Evolutionary conservation across 1,140 invertebrate species (phyloP).

Genomic region (Temnothorax longispinosus): DNA sequence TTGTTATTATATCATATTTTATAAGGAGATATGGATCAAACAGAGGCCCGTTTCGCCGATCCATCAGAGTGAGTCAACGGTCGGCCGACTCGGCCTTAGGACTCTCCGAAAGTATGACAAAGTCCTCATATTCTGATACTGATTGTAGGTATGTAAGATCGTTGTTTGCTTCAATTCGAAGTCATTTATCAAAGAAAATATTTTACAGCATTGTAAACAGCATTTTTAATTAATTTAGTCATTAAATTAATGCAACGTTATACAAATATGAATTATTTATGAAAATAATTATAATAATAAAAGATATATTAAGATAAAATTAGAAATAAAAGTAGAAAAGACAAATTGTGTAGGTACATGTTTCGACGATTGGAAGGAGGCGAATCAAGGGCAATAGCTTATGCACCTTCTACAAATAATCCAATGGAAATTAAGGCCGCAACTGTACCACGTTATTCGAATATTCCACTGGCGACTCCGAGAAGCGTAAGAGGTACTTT

Average conservation of each 20-base stretch:
- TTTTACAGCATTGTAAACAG: neutral
- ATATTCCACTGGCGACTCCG: conserved; percentile 69
- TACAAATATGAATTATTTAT: neutral
- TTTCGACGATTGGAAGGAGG: conserved; percentile 66
- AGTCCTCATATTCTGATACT: conserved; percentile 87
- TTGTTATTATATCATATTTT: conserved; percentile 34
- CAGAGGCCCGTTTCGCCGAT: conserved; percentile 86
- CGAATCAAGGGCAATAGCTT: conserved; percentile 48
- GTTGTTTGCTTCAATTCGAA: neutral
- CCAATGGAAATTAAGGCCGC: conserved; percentile 70
- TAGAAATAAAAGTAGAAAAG: neutral
- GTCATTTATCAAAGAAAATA: neutral
- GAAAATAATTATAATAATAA: neutral
- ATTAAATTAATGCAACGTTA: neutral
- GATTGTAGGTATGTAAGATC: conserved; percentile 85
- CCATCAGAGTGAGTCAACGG: conserved; percentile 89
- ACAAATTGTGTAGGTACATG: conserved; percentile 52
- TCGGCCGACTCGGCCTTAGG: conserved; percentile 88
- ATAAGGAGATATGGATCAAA: conserved; percentile 80
- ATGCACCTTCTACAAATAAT: conserved; percentile 68
- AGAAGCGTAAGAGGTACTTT: conserved; percentile 73
- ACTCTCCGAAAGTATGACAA: conserved; percentile 86
- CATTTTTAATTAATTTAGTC: neutral
- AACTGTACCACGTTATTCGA: conserved; percentile 81
- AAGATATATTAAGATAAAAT: neutral